Percentiles rank a stretch among this genome's conserved stretches.
These are phyloP conservation scores for Cydia splendana DNA, from an alignment of 1,140 invertebrate genomes.

Conservation along the genomic window DNA sequence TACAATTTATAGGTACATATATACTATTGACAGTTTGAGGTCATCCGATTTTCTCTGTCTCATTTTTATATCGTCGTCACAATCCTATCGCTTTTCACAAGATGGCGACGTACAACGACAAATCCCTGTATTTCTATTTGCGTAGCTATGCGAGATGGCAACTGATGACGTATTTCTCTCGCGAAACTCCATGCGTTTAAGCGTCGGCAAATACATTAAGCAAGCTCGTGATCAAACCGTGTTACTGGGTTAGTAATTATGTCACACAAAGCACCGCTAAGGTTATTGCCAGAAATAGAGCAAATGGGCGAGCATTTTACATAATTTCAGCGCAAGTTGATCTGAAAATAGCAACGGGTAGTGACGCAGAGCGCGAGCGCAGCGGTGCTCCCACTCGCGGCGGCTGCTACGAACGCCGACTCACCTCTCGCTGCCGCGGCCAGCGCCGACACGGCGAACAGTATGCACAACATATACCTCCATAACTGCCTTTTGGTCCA, in stretches of 20 bases:
- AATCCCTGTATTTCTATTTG: constrained; percentile 79
- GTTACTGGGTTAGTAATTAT: constrained; percentile 55
- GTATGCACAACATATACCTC: constrained; percentile 77
- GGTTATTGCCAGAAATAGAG: constrained; percentile 75
- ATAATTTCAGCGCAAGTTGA: constrained; percentile 78
- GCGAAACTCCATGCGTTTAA: constrained; percentile 41
- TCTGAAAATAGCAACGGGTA: constrained; percentile 69
- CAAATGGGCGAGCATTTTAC: constrained; percentile 75
- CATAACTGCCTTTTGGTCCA: constrained; percentile 77
- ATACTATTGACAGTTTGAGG: constrained; percentile 46
- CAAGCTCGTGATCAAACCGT: constrained; percentile 13
- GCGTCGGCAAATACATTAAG: constrained; percentile 37
- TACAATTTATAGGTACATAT: not conserved
- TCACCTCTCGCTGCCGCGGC: constrained; percentile 72
- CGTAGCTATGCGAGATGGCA: constrained; percentile 62
- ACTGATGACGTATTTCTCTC: constrained; percentile 36
- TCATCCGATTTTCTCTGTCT: constrained; percentile 64
- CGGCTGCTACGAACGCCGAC: constrained; percentile 38
- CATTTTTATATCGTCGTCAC: constrained; percentile 73
- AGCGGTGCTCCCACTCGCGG: constrained; percentile 50
- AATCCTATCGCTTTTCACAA: constrained; percentile 80
- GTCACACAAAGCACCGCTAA: constrained; percentile 62
- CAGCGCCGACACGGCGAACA: constrained; percentile 70
- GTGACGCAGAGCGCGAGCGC: constrained; percentile 63
- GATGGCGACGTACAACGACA: constrained; percentile 76